Evolutionary conservation across 2,113 vertebrate species (phyloP).

Genomic region (Acrocephalus arundinaceus): DNA sequence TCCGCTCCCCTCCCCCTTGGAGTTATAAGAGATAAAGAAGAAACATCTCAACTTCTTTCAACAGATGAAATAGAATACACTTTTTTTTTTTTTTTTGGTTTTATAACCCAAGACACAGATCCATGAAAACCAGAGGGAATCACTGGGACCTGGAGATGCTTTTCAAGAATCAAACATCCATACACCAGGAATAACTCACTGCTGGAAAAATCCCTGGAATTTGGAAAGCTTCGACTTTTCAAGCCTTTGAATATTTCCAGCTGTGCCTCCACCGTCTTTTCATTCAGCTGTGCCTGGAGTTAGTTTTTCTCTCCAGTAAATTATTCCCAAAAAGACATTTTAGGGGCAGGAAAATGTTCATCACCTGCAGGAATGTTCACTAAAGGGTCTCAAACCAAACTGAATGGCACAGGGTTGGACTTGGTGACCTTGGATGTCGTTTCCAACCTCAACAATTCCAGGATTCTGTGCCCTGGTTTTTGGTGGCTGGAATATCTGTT

Average conservation of each 20-base stretch:
- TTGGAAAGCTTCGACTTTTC: not conserved
- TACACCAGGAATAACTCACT: not conserved
- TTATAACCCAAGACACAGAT: not conserved
- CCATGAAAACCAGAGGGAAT: not conserved
- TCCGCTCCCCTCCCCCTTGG: too few relatives aligned
- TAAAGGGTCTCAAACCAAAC: not conserved
- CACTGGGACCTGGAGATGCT: not conserved
- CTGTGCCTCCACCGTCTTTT: not conserved
- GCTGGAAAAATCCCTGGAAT: not conserved
- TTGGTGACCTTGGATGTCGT: not conserved
- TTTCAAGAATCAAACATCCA: not conserved
- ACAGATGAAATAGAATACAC: too few relatives aligned
- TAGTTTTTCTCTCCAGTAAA: not conserved
- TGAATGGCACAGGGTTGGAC: not conserved
- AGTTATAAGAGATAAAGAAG: too few relatives aligned
- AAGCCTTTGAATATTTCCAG: not conserved
- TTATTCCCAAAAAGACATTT: not conserved
- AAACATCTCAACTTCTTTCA: too few relatives aligned
- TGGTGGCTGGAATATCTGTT: not conserved
- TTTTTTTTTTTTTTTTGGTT: too few relatives aligned
- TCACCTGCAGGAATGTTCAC: not conserved
- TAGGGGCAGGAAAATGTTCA: not conserved
- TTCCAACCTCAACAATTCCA: accelerated
- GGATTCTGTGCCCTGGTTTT: not conserved
- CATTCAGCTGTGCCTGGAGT: not conserved